A percentile compares a stretch with the other conserved stretches of the same genome.
These are phyloP conservation scores for Myotis lucifugus DNA, from an alignment of 2,113 vertebrate species.

Conservation along the genomic window DNA sequence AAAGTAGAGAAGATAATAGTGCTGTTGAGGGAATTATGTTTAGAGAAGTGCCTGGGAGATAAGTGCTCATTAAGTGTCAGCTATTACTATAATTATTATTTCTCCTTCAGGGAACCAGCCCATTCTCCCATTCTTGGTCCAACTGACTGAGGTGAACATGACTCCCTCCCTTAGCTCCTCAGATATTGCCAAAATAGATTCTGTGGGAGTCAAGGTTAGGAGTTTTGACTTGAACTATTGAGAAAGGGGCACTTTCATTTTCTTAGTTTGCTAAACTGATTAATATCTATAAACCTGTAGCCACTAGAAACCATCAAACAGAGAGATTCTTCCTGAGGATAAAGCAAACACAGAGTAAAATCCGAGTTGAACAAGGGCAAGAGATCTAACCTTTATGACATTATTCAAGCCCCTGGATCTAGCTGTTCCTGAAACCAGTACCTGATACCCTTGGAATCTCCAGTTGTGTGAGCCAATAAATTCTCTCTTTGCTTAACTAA, in stretches of 20 bases:
- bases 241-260: neutral
- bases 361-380: neutral
- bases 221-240: neutral
- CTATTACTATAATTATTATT: neutral
- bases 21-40: neutral
- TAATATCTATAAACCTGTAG: neutral
- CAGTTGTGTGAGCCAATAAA: neutral
- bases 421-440: neutral
- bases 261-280: neutral
- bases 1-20: neutral
- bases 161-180: neutral
- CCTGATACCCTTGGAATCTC: neutral
- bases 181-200: neutral
- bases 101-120: neutral
- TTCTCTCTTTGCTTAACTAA: constrained; percentile 3
- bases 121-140: neutral
- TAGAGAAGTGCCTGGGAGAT: neutral
- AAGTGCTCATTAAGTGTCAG: neutral
- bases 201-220: neutral
- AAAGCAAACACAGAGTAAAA: neutral
- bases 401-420: neutral
- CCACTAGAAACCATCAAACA: neutral
- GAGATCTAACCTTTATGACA: neutral
- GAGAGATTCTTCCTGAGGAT: neutral
- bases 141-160: neutral